Percentiles rank a stretch among this genome's conserved stretches.
Conservation (phyloP, 64 coral and sea anemone species). For the Orbicella faveolata region DNA sequence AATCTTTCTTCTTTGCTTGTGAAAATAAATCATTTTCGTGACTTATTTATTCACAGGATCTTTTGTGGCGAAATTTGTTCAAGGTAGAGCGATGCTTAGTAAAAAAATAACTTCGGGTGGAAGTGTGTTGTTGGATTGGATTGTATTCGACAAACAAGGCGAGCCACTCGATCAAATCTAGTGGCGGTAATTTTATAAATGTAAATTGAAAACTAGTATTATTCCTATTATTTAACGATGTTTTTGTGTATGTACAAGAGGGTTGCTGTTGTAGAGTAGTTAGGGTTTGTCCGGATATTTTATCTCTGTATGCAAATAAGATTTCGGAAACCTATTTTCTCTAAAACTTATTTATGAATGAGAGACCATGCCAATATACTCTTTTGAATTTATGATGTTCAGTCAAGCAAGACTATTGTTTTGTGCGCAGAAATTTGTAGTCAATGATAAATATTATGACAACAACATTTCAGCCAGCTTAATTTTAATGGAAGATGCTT, state of each 20-base stretch:
- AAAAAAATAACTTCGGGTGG: background rate
- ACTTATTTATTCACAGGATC: background rate
- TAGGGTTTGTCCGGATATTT: background rate
- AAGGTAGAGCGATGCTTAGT: too few relatives aligned
- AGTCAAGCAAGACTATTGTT: background rate
- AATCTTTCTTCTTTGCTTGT: background rate
- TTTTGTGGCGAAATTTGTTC: slow-evolving; percentile 4
- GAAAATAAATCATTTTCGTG: background rate
- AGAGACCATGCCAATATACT: background rate
- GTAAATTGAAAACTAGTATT: background rate
- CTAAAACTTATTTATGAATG: background rate
- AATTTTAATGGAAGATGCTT: background rate
- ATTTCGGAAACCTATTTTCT: slow-evolving; percentile 5
- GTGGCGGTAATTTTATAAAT: background rate
- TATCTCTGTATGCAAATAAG: background rate
- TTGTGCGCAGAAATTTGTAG: background rate
- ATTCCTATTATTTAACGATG: background rate
- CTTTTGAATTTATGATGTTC: background rate
- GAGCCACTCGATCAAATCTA: background rate
- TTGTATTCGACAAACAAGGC: background rate
- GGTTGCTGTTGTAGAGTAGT: background rate
- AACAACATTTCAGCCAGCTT: background rate
- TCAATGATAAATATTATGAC: background rate
- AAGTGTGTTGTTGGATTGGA: background rate
- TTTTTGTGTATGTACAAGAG: background rate